Conservation (phyloP, 1,140 invertebrate species). For the Andrena cerasifolii region DNA sequence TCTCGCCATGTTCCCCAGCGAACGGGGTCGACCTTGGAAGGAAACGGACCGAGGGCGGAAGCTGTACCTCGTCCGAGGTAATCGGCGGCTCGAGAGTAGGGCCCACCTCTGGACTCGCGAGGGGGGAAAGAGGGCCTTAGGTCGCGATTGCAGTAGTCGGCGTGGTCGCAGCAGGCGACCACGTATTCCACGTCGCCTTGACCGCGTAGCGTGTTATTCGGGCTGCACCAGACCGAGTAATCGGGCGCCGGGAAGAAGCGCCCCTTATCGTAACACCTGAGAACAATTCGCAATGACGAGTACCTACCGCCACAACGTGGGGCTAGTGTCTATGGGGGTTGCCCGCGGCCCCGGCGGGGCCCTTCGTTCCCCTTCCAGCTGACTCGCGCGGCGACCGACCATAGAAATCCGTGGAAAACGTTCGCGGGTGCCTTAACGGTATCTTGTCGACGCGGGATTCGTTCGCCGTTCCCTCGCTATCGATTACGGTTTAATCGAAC, state of each 20-base stretch:
- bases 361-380: too few species aligned
- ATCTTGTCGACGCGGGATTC: neutral
- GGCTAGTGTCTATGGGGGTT: too few species aligned
- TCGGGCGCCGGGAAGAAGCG: conserved; percentile 81
- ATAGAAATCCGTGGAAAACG: neutral
- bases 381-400: neutral
- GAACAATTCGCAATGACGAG: conserved; percentile 68
- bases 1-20: neutral
- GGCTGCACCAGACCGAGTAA: conserved; percentile 81
- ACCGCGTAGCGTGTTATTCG: conserved; percentile 72
- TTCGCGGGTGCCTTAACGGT: neutral
- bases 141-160: conserved; percentile 85
- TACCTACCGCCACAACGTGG: too few species aligned
- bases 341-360: too few species aligned
- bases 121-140: conserved; percentile 78
- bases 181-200: conserved; percentile 74
- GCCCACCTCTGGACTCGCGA: conserved; percentile 68
- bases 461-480: neutral
- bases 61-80: conserved; percentile 76
- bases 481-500: neutral
- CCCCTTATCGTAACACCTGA: conserved; percentile 83
- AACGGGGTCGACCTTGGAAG: conserved; percentile 40
- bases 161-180: conserved; percentile 83
- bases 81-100: conserved; percentile 68
- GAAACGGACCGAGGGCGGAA: conserved; percentile 17